Evolutionary conservation across 1,140 invertebrate genomes (phyloP).

Genomic region (Drosophila funebris): DNA sequence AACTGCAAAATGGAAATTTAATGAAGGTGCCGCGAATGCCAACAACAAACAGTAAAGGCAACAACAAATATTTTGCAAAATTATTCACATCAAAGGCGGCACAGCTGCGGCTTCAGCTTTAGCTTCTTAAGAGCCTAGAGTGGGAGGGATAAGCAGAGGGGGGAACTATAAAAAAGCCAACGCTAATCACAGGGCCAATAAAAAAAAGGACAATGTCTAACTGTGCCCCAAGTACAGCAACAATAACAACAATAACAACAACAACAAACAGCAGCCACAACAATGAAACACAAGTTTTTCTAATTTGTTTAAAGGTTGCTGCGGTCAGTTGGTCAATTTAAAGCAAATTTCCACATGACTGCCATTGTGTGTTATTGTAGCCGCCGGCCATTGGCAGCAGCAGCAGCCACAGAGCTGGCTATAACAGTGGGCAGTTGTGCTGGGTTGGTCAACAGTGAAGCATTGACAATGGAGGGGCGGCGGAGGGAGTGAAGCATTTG

Average conservation of each 20-base stretch:
- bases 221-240: slow-evolving; percentile 9
- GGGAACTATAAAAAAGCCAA: slow-evolving; percentile 18
- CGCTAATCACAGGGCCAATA: slow-evolving; percentile 59
- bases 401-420: slow-evolving; percentile 19
- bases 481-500: slow-evolving; percentile 48
- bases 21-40: slow-evolving; percentile 56
- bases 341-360: slow-evolving; percentile 71
- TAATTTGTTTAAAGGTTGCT: slow-evolving; percentile 71
- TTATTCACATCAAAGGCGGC: slow-evolving; percentile 73
- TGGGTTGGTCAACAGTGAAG: neutral
- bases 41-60: slow-evolving; percentile 23
- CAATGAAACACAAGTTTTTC: slow-evolving; percentile 46
- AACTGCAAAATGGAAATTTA: slow-evolving; percentile 73
- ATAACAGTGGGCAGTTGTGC: too few relatives aligned
- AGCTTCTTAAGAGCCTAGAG: slow-evolving; percentile 37
- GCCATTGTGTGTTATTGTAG: slow-evolving; percentile 58
- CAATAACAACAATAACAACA: slow-evolving; percentile 7
- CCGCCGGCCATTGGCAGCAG: slow-evolving; percentile 31
- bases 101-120: slow-evolving; percentile 59
- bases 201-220: slow-evolving; percentile 25
- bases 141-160: neutral
- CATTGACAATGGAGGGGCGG: neutral
- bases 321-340: slow-evolving; percentile 78
- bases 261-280: slow-evolving; percentile 30
- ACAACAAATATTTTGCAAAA: slow-evolving; percentile 66